Evolutionary conservation across 1,140 invertebrate genomes (phyloP), one percentile per base, ranked within the genome.

Genomic region (Conopomorpha cramerella): DNA sequence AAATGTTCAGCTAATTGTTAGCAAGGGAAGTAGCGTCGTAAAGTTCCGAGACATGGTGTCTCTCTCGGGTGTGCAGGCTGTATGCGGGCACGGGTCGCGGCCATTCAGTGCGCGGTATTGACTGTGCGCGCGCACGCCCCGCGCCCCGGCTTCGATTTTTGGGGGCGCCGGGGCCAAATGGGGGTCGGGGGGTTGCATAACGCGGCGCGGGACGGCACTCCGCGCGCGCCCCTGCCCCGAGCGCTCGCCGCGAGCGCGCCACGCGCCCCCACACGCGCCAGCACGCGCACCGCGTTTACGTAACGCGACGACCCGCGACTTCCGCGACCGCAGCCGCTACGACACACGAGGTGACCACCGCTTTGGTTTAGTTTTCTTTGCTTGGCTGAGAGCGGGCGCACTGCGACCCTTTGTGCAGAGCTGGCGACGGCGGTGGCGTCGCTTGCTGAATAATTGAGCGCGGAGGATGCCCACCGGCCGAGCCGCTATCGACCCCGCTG

Each of bases 101-200:
- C n/a, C n/a, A n/a, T n/a, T n/a, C n/a, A n/a, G n/a, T n/a, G n/a
- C n/a, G n/a, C n/a, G n/a, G n/a, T n/a, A n/a, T n/a, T n/a, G n/a
- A n/a, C n/a, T n/a, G 30, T 63, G 68, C 63, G 65, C 63, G 61
- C 65, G 59, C 62, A 57, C 16, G 30, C 29, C 52, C 49, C 57
- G 53, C 59, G 54, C 55, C 58, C 52, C 58, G 45, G 52, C 45
- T 70, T 72, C 65, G 65, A 70, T 72, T 63, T 55, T 64, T 57
- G 59, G 51, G 36, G 55, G 52, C 58, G 30, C 12, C 14, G 13
- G 13, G 53, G 56, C 58, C 58, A 56, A 56, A 58, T 59, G 46
- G 61, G 63, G 57, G 64, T 56, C 62, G 66, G 64, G 60, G 66
- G 63, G 63, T 74, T 74, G 67, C 70, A 74, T 74, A 74, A 74